Percentiles rank a stretch among this genome's conserved stretches.
Evolutionary conservation across 2,113 vertebrate species (phyloP).

Genomic region (Thunnus thynnus): DNA sequence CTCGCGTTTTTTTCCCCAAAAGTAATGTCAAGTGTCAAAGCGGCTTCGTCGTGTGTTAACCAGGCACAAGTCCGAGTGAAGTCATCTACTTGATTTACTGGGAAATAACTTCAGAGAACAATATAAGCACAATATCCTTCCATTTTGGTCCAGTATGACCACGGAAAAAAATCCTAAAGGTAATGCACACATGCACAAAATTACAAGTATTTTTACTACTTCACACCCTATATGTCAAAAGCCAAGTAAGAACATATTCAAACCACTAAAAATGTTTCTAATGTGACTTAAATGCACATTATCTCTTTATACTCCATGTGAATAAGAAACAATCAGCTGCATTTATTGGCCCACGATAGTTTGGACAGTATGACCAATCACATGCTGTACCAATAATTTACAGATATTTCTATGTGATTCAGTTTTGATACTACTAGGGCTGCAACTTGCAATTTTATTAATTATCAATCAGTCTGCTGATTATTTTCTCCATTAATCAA

Average conservation of each 20-base stretch:
- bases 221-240: constrained; percentile 6
- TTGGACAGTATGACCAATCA: too few relatives aligned
- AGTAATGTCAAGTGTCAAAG: neutral
- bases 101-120: neutral
- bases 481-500: too few relatives aligned
- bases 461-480: too few relatives aligned
- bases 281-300: neutral
- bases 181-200: neutral
- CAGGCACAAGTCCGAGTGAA: neutral
- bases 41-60: neutral
- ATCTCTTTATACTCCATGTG: neutral
- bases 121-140: neutral
- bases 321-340: neutral
- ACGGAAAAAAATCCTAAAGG: neutral
- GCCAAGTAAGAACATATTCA: constrained; percentile 32
- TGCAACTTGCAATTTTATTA: too few relatives aligned
- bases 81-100: neutral
- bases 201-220: neutral
- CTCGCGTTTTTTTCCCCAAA: neutral
- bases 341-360: too few relatives aligned
- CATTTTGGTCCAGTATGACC: neutral
- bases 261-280: neutral
- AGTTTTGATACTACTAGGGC: neutral
- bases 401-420: neutral
- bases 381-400: neutral